Evolutionary conservation across 2,113 vertebrate genomes (phyloP).

Genomic region (Eidolon helvum): DNA sequence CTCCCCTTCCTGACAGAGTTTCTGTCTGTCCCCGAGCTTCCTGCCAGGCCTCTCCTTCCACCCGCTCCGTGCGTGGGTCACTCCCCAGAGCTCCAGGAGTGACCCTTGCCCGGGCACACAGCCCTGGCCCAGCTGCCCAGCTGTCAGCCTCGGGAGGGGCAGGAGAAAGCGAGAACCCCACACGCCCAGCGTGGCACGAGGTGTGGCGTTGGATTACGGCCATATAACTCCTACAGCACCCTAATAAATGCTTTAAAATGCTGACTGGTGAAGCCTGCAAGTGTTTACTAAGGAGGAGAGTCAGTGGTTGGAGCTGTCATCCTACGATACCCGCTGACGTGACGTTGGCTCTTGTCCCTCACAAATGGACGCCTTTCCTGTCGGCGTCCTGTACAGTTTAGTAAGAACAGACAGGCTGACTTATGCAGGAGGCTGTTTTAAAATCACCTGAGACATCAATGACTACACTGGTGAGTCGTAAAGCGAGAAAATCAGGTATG

Average conservation of each 20-base stretch:
- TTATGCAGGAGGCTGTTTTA: not conserved
- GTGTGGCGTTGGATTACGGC: not conserved
- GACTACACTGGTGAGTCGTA: not conserved
- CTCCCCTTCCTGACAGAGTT: not conserved
- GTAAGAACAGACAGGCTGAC: not conserved
- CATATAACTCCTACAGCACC: not conserved
- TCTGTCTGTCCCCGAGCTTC: not conserved
- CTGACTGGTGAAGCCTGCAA: not conserved
- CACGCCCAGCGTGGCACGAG: not conserved
- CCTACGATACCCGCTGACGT: accelerated
- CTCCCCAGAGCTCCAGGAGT: not conserved
- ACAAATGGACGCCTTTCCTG: not conserved
- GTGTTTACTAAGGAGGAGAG: not conserved
- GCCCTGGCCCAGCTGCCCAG: too few relatives aligned
- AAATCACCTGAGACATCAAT: not conserved
- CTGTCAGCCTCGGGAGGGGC: not conserved
- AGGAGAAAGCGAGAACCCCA: not conserved
- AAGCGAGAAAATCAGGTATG: not conserved
- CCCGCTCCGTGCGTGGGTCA: accelerated
- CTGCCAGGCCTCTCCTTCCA: not conserved
- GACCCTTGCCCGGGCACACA: not conserved
- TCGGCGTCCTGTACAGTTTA: not conserved
- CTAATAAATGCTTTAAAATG: not conserved
- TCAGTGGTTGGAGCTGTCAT: not conserved
- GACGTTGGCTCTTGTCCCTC: not conserved